Conservation (phyloP, 2,888 invertebrate species). For the Polydrusus pterygomalis region DNA sequence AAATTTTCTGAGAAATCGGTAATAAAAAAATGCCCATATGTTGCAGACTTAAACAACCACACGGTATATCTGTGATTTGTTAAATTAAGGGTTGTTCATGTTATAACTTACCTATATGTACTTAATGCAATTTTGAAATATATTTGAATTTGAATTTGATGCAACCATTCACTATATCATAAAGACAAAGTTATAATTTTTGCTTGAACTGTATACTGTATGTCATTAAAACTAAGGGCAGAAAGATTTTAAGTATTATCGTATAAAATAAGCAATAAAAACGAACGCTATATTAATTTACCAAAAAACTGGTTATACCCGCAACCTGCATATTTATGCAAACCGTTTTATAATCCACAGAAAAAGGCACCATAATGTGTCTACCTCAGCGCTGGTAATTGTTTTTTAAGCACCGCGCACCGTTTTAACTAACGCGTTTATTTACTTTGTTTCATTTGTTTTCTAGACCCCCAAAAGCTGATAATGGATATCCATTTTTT, state of each 20-base stretch:
- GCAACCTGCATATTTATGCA: conserved; percentile 15
- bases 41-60: too few relatives aligned
- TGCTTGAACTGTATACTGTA: neutral
- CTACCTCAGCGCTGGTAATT: conserved; percentile 7
- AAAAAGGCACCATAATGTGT: conserved; percentile 16
- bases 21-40: too few relatives aligned
- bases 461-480: neutral
- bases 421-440: conserved; percentile 7
- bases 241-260: neutral
- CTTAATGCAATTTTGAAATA: too few relatives aligned
- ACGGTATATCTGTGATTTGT: too few relatives aligned
- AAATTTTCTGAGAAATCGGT: too few relatives aligned
- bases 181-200: too few relatives aligned
- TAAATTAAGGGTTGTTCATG: too few relatives aligned
- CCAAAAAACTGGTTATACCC: conserved; percentile 2
- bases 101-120: too few relatives aligned
- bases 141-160: too few relatives aligned
- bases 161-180: too few relatives aligned
- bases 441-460: conserved; percentile 14
- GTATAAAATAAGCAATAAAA: conserved; percentile 1
- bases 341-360: conserved; percentile 19
- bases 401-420: conserved; percentile 1
- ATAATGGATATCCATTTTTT: conserved; percentile 14
- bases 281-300: neutral
- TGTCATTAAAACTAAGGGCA: neutral